phyloP scores from a whole-genome alignment of 2,113 vertebrate species.

The Eublepharis macularius region DNA sequence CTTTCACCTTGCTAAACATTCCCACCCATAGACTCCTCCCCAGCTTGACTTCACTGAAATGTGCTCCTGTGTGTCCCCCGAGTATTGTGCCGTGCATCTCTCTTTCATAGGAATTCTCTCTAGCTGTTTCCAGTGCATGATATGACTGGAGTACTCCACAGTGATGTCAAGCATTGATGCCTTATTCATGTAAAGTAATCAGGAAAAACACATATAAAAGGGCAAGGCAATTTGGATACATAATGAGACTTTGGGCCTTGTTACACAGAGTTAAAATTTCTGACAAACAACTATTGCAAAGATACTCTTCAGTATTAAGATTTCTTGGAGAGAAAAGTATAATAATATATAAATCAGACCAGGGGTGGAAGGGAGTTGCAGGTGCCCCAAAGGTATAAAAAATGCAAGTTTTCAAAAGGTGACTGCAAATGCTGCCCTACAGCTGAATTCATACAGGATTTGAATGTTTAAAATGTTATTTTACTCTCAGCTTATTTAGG shows the following conservation, averaged over 20 bases:
- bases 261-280: background rate
- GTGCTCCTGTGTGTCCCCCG: conserved; percentile 21
- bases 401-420: background rate
- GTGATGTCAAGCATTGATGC: background rate
- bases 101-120: conserved; percentile 15
- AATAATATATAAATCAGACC: background rate
- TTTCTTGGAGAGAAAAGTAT: accelerated
- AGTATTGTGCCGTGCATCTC: background rate
- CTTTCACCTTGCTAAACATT: conserved; percentile 35
- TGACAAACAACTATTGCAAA: conserved; percentile 8
- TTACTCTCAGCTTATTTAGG: background rate
- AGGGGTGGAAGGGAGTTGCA: background rate
- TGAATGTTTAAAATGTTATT: background rate
- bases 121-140: conserved; percentile 31
- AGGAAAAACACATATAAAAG: conserved; percentile 15
- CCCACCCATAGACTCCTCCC: conserved; percentile 30
- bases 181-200: conserved; percentile 17
- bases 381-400: background rate
- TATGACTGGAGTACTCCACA: background rate
- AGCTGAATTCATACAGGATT: background rate
- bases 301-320: background rate
- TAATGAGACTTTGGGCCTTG: background rate
- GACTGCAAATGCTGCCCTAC: accelerated
- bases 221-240: background rate
- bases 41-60: conserved; percentile 15